Conservation (phyloP, 1,140 invertebrate genomes). For the Scaptomyza hsui region DNA sequence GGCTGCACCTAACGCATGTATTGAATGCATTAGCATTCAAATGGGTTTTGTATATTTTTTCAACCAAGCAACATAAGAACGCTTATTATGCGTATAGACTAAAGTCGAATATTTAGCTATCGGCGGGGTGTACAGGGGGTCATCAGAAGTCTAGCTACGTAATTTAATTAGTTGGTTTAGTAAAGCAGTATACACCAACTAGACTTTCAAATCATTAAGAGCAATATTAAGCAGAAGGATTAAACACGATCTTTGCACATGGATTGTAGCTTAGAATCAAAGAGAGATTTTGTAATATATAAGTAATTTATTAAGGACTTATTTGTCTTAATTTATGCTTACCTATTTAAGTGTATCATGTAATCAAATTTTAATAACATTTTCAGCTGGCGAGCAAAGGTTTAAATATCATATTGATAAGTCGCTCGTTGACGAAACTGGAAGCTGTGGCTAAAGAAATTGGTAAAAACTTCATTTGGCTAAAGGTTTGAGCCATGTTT, state of each 20-base stretch:
- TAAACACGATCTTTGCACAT: too few relatives aligned
- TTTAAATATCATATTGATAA: conserved; percentile 94
- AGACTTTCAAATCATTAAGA: background rate
- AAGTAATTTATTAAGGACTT: too few relatives aligned
- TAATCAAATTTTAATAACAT: background rate
- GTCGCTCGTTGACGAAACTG: conserved; percentile 92
- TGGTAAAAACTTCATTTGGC: conserved; percentile 41
- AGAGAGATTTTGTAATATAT: too few relatives aligned
- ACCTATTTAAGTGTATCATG: too few relatives aligned
- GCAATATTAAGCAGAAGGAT: background rate
- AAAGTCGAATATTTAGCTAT: background rate
- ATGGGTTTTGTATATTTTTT: background rate
- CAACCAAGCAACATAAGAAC: background rate
- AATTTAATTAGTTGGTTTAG: conserved; percentile 13
- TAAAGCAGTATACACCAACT: background rate
- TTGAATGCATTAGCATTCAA: conserved; percentile 33
- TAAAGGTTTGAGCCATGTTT: conserved; percentile 1
- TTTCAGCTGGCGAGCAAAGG: conserved; percentile 91
- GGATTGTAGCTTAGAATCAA: too few relatives aligned
- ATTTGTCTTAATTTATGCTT: background rate
- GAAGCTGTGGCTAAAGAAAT: conserved; percentile 92
- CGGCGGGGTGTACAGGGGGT: background rate
- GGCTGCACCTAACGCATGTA: background rate
- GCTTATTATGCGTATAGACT: background rate
- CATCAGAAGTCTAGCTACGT: background rate